These are phyloP conservation scores for Poecilobothrus nobilitatus DNA, from an alignment of 2,888 invertebrate species.

Conservation along the genomic window DNA sequence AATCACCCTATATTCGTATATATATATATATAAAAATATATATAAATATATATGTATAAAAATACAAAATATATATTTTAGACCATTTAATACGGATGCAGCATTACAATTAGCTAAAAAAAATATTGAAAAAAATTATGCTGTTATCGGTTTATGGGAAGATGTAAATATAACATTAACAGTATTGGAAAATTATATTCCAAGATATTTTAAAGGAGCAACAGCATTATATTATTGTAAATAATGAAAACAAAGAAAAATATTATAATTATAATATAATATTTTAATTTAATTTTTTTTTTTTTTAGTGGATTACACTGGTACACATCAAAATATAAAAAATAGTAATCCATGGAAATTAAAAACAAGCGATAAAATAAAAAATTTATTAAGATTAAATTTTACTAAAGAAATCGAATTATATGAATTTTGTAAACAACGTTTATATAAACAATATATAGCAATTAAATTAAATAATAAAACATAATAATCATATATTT, in stretches of 20 bases:
- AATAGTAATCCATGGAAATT: slow-evolving; percentile 32
- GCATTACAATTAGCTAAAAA: slow-evolving; percentile 71
- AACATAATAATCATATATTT: too few species aligned
- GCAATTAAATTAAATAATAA: slow-evolving; percentile 25
- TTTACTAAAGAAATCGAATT: slow-evolving; percentile 31
- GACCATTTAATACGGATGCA: slow-evolving; percentile 72
- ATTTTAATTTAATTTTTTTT: too few species aligned
- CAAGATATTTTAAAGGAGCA: slow-evolving; percentile 70
- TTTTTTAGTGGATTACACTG: slow-evolving; percentile 15
- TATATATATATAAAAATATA: neutral
- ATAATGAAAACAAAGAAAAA: too few species aligned
- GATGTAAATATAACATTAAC: slow-evolving; percentile 73
- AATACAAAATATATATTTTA: slow-evolving; percentile 30
- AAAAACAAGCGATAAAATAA: slow-evolving; percentile 26
- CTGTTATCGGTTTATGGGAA: slow-evolving; percentile 78
- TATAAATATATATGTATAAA: too few species aligned
- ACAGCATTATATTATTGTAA: slow-evolving; percentile 66
- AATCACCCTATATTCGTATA: too few species aligned
- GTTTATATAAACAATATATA: slow-evolving; percentile 36
- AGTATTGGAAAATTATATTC: slow-evolving; percentile 72
- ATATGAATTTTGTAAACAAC: slow-evolving; percentile 36
- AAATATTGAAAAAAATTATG: slow-evolving; percentile 73
- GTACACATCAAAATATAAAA: slow-evolving; percentile 12
- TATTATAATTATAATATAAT: too few species aligned
- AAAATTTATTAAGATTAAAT: slow-evolving; percentile 24